phyloP scores from a whole-genome alignment of 2,888 invertebrate species.

The Lithosia quadra region DNA sequence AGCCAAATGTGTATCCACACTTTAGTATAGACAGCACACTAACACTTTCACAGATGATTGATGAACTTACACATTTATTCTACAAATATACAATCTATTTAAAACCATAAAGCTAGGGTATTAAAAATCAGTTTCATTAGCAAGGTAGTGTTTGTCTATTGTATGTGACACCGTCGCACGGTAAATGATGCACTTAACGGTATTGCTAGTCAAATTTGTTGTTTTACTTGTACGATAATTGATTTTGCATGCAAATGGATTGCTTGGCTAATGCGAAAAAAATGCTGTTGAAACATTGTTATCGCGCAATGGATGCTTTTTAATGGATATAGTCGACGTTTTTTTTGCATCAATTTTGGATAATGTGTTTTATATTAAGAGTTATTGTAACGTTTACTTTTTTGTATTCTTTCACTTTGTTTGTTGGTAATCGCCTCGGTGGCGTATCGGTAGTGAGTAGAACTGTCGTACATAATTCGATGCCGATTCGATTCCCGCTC shows the following conservation, averaged over 20 bases:
- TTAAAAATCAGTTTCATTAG: constrained; percentile 29
- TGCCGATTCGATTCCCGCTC: no score
- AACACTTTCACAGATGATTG: constrained; percentile 71
- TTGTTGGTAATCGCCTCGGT: neutral
- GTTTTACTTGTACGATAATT: constrained; percentile 63
- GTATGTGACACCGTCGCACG: constrained; percentile 54
- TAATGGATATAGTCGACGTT: constrained; percentile 39
- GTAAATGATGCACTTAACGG: constrained; percentile 74
- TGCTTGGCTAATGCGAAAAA: constrained; percentile 60
- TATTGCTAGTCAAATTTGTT: constrained; percentile 71
- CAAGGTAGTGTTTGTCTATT: constrained; percentile 19
- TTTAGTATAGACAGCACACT: constrained; percentile 67
- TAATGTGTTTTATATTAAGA: constrained; percentile 38
- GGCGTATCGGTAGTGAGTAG: no score
- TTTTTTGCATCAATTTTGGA: constrained; percentile 24
- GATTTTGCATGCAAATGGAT: constrained; percentile 61
- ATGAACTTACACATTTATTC: constrained; percentile 49
- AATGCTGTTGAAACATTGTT: constrained; percentile 54
- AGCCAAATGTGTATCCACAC: constrained; percentile 67
- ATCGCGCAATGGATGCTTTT: constrained; percentile 29
- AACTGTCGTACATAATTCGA: no score
- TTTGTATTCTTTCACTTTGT: neutral
- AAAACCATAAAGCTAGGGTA: neutral
- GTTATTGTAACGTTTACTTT: neutral
- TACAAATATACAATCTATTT: constrained; percentile 22